Conservation (phyloP, 92 coral and sea anemone genomes). For the Actinernus sp. region DNA sequence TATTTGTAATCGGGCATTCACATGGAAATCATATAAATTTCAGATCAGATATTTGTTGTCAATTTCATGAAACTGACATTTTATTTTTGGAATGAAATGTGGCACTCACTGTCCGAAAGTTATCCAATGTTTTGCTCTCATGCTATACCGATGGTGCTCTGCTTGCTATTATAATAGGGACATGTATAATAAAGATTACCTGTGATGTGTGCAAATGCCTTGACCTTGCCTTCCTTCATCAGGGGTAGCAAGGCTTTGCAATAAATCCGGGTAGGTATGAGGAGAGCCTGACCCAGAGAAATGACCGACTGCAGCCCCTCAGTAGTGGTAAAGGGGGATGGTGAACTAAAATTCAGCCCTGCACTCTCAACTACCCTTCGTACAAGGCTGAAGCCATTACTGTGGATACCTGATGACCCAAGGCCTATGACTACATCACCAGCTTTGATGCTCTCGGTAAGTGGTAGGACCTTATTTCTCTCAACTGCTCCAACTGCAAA, state of each 20-base stretch:
- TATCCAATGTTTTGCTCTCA: too few relatives aligned
- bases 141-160: too few relatives aligned
- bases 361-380: conserved; percentile 63
- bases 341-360: conserved; percentile 64
- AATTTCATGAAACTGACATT: too few relatives aligned
- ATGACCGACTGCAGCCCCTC: conserved; percentile 72
- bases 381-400: conserved; percentile 97
- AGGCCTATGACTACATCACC: conserved; percentile 89
- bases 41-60: too few relatives aligned
- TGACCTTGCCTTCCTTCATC: conserved; percentile 79
- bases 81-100: too few relatives aligned
- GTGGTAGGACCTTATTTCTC: conserved; percentile 70
- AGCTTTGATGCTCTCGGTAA: conserved; percentile 52
- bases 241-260: conserved; percentile 83
- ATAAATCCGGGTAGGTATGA: conserved; percentile 85
- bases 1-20: too few relatives aligned
- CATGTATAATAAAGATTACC: too few relatives aligned
- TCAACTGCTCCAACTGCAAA: conserved; percentile 98
- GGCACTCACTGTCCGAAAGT: too few relatives aligned
- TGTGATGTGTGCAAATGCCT: conserved; percentile 97
- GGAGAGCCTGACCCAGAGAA: conserved; percentile 77
- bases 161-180: too few relatives aligned
- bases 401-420: conserved; percentile 93
- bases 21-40: too few relatives aligned
- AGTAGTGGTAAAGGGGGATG: conserved; percentile 83